Evolutionary conservation across 2,888 invertebrate genomes (phyloP).

Genomic region (Dryobotodes eremita): DNA sequence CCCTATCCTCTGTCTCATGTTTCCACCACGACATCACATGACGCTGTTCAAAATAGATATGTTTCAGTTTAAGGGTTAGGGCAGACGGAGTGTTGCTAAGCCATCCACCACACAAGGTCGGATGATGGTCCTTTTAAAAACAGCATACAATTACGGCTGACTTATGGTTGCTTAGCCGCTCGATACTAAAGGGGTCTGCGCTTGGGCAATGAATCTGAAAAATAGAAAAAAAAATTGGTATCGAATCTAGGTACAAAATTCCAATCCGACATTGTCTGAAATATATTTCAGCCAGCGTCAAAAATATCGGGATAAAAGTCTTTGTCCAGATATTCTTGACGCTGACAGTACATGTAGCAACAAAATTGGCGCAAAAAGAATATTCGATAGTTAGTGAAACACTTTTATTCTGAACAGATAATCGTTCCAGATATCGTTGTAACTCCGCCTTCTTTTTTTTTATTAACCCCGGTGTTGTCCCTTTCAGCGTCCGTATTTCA

Average conservation of each 20-base stretch:
- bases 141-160: not conserved
- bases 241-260: not conserved
- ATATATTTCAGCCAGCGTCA: not conserved
- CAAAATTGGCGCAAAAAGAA: not conserved
- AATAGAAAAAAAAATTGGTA: not conserved
- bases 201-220: not conserved
- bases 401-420: constrained; percentile 10
- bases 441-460: constrained; percentile 74
- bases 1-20: constrained; percentile 74
- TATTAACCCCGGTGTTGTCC: constrained; percentile 90
- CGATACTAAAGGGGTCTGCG: not conserved
- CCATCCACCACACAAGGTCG: too few species aligned
- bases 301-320: not conserved
- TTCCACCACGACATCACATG: constrained; percentile 58
- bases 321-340: not conserved
- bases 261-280: not conserved
- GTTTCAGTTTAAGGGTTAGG: not conserved
- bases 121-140: not conserved
- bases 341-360: not conserved
- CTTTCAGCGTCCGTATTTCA: constrained; percentile 92
- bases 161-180: not conserved
- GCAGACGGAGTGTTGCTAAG: not conserved
- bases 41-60: constrained; percentile 29
- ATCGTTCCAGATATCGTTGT: constrained; percentile 21
- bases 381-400: not conserved